Evolutionary conservation across 2,888 invertebrate genomes (phyloP), one percentile per base, ranked within the genome.

Genomic region (Steromphala cineraria): DNA sequence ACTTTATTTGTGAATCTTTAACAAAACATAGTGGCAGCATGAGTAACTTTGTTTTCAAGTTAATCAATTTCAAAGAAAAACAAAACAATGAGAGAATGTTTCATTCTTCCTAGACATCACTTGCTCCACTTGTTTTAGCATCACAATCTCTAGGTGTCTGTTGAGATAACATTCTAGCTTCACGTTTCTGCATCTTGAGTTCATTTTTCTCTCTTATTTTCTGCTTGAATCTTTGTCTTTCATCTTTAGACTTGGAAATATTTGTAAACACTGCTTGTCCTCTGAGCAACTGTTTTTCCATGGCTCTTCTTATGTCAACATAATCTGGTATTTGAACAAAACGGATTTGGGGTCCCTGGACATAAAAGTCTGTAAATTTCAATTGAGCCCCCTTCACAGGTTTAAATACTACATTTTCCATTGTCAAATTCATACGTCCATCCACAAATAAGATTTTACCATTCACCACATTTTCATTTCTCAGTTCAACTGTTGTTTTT

Each of bases 271-370:
- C 81, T 5, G 78, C 55, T 17, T 78, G 74, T 52, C 81, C 75
- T n/a, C 7, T n/a, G 8, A 52, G 17, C 17, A 28, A 67, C 21
- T 21, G 19, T 28, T 74, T 53, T 40, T 89, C 86, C 83, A 91
- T 90, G 0, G 89, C 85, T 36, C 84, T 81, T 67, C 85, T 84
- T 79, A 92, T 90, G 76, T 92, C 85, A 5, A 92, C 83, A 78
- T 91, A 87, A 80, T 92, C 91, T n/a, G 92, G 92, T 36, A 92
- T 90, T 67, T 92, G 91, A 0, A 92, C 92, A 88, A 88, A 92
- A 31, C 92, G 84, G 17, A 92, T 89, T 46, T 89, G 88, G 52
- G 81, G 83, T 24, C 92, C 92, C 80, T 88, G 87, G 17, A 92
- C 88, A 84, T 85, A 92, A 75, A 91, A 91, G 17, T 81, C 80